Base-by-base conservation (phyloP, 2,113 vertebrate species). In the Paedocypris sp. region DNA sequence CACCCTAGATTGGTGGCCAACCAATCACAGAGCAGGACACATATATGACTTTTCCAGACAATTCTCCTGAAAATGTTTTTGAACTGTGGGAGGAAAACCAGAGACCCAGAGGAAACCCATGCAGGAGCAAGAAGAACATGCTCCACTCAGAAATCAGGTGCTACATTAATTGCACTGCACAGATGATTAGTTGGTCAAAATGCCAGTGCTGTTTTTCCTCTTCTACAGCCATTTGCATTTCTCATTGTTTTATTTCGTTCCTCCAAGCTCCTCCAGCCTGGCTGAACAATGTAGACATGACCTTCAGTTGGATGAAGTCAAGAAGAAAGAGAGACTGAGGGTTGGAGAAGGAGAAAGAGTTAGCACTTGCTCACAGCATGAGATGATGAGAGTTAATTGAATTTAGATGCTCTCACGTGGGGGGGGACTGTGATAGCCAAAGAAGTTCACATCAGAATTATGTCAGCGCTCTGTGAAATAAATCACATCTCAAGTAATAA, bases 381-480 rank as follows among this genome's bases (percentile, higher is more conserved):
- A 75, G 71, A 76, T 69, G 66, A 64, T 53, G 72, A 68, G 47
- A 75, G 74, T 72, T 81, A 83, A 84, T 81, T 82, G 79, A 82
- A 82, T 83, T 84, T 75, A 65, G 71, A 80, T 72, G 81, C 76
- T 73, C 71, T 75, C 77, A 77, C 77, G 80, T 79, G 69, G 79
- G 43, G 69, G 67, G 38, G 59, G 73, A 73, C 72, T 47, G 70
- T 72, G 78, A 79, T 80, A 77, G 79, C n/a, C 68, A 79, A 74
- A 73, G 69, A 73, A 73, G 79, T 74, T 52, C 62, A 77, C 43
- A 80, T 79, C 71, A 61, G 78, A 79, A 82, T 76, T 60, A 73
- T 71, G 73, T 75, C 72, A 65, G 69, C 62, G 23, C 70, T 73
- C 64, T 77, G 75, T 79, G n/a, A 77, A 79, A 75, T 73, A 66